Evolutionary conservation across 2,113 vertebrate genomes (phyloP), one percentile per base, ranked within the genome.

Genomic region (Myanophis thanlyinensis): DNA sequence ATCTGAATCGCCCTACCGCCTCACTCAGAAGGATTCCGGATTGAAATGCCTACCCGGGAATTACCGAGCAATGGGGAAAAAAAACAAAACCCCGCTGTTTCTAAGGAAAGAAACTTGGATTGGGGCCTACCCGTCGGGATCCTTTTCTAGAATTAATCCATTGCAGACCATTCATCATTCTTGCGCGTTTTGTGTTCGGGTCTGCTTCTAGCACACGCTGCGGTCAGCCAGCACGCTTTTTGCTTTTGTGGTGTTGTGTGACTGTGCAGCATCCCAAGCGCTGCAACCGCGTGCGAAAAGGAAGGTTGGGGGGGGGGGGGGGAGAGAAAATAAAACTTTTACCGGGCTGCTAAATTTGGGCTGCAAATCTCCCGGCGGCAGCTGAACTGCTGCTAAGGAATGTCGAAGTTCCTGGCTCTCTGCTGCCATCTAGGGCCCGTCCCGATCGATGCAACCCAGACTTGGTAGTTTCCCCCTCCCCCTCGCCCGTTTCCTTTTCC

Each of bases 391-490:
- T 35, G 73, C 1, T 44, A 80, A 80, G 35, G 5, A 8, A 40
- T 8, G 18, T 8, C 35, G 18, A 80, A 80, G 35, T 40, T 35
- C 35, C 18, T 9, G 35, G 18, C 35, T 40, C 73, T 44, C 35
- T 44, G 35, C 73, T 80, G 35, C 73, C 73, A 44, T 44, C 35
- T 80, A 80, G 35, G 18, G 35, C 7, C 20, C 35, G 35, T 80
- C 73, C 73, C 35, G 73, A 80, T 80, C 9, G 7, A 44, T 8
- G 73, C 73, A 80, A 35, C 73, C 73, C 73, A 44, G 18, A 22
- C 7, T 35, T 10, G 73, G 6, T 1, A 3, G 18, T 11, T 59
- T 3, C 2, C 5, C 67, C 13, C 13, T 0, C n/a, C 30, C 1
- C 15, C n/a, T 0, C 35, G 18, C 2, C 15, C 7, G 18, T 8